These are phyloP conservation scores for Phalera bucephala DNA, from an alignment of 2,888 invertebrate genomes.

Conservation along the genomic window DNA sequence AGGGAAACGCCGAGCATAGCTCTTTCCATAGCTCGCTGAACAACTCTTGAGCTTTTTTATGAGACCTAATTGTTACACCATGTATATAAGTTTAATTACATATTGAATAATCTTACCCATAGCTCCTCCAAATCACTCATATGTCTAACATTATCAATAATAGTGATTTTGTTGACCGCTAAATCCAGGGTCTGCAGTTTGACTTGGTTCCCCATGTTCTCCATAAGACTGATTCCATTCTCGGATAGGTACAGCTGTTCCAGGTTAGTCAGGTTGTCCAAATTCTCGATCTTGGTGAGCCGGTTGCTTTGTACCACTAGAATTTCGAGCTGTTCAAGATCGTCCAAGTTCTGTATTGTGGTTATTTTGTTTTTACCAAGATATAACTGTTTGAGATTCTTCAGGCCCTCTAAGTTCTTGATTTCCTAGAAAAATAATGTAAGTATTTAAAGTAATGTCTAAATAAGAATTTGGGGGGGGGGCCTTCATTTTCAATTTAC, in stretches of 20 bases:
- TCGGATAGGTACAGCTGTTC: slow-evolving; percentile 96
- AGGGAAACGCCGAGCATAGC: too few species aligned
- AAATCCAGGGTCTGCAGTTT: slow-evolving; percentile 94
- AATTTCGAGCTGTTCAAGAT: slow-evolving; percentile 87
- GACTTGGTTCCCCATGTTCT: slow-evolving; percentile 87
- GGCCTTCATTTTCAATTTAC: too few species aligned
- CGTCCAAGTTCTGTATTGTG: slow-evolving; percentile 91
- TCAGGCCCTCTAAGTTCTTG: slow-evolving; percentile 91
- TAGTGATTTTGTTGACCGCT: slow-evolving; percentile 92
- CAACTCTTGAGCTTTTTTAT: too few species aligned
- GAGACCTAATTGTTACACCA: too few species aligned
- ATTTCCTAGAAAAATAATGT: slow-evolving; percentile 85
- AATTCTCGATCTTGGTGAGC: slow-evolving; percentile 92
- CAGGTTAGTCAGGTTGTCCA: slow-evolving; percentile 88
- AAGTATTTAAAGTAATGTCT: too few species aligned
- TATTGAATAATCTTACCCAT: slow-evolving; percentile 91
- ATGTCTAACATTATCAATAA: slow-evolving; percentile 90
- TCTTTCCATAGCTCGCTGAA: too few species aligned
- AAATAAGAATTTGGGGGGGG: too few species aligned
- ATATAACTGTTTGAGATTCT: slow-evolving; percentile 90
- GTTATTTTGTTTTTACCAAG: slow-evolving; percentile 97
- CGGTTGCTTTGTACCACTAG: slow-evolving; percentile 96
- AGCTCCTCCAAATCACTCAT: slow-evolving; percentile 94
- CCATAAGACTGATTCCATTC: slow-evolving; percentile 92
- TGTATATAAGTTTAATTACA: too few species aligned